phyloP scores from a whole-genome alignment of 1,140 invertebrate species.

The Steinernema feltiae region DNA sequence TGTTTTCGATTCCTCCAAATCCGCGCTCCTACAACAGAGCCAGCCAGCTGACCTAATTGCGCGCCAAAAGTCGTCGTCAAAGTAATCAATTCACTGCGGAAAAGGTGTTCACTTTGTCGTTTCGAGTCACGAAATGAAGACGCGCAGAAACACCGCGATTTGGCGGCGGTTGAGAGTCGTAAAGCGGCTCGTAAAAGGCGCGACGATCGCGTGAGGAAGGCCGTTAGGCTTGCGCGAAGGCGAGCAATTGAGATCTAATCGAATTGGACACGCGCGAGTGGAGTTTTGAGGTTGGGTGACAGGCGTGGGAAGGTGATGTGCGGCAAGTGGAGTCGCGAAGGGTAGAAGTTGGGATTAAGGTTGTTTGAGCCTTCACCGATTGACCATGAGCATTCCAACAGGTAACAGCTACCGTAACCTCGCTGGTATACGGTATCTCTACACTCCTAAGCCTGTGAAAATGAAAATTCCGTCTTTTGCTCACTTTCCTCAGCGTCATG shows the following conservation, averaged over 20 bases:
- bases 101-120: too few species aligned
- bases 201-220: conserved; percentile 5
- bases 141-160: neutral
- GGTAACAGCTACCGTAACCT: neutral
- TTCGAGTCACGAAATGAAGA: too few species aligned
- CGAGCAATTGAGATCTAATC: neutral
- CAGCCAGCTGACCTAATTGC: neutral
- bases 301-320: too few species aligned
- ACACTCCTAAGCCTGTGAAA: neutral
- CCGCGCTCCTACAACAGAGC: too few species aligned
- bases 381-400: too few species aligned
- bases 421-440: too few species aligned
- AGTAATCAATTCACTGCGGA: too few species aligned
- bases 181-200: neutral
- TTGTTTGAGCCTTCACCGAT: too few species aligned
- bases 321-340: neutral
- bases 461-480: neutral
- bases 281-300: too few species aligned
- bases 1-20: neutral
- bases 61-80: neutral
- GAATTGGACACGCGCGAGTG: too few species aligned
- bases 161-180: neutral
- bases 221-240: neutral
- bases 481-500: neutral
- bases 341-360: neutral